Percentiles rank a stretch among this genome's conserved stretches.
Conservation (phyloP, 2,797 vertebrate species). For the Sebastes trivittatus region DNA sequence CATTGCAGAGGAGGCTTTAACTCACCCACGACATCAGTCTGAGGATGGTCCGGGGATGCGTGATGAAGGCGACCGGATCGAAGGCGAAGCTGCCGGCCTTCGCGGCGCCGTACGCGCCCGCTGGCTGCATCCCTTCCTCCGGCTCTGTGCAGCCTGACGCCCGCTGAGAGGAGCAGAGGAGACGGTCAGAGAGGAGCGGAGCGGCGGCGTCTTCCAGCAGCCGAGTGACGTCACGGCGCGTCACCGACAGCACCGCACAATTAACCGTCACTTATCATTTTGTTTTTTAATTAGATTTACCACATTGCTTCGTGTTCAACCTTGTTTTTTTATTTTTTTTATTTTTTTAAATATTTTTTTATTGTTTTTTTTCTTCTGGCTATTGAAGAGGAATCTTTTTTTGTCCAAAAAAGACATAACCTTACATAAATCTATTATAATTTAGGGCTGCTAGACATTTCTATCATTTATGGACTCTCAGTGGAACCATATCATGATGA, state of each 20-base stretch:
- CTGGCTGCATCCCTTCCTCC: slow-evolving; percentile 76
- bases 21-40: slow-evolving; percentile 90
- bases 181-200: slow-evolving; percentile 41
- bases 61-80: slow-evolving; percentile 89
- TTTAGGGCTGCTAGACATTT: rapidly evolving
- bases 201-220: slow-evolving; percentile 53
- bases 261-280: background rate
- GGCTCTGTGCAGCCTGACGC: slow-evolving; percentile 34
- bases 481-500: background rate
- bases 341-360: background rate
- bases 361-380: background rate
- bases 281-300: no score
- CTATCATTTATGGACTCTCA: background rate
- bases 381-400: background rate
- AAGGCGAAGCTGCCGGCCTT: slow-evolving; percentile 85
- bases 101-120: slow-evolving; percentile 89
- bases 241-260: slow-evolving; percentile 42
- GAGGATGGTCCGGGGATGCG: slow-evolving; percentile 91
- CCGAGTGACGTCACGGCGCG: slow-evolving; percentile 65
- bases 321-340: background rate
- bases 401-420: background rate
- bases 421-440: background rate
- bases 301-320: background rate
- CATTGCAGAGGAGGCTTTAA: slow-evolving; percentile 68
- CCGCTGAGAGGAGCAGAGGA: slow-evolving; percentile 43